Conservation (phyloP, 2,888 invertebrate genomes). For the Monochamus alternatus region DNA sequence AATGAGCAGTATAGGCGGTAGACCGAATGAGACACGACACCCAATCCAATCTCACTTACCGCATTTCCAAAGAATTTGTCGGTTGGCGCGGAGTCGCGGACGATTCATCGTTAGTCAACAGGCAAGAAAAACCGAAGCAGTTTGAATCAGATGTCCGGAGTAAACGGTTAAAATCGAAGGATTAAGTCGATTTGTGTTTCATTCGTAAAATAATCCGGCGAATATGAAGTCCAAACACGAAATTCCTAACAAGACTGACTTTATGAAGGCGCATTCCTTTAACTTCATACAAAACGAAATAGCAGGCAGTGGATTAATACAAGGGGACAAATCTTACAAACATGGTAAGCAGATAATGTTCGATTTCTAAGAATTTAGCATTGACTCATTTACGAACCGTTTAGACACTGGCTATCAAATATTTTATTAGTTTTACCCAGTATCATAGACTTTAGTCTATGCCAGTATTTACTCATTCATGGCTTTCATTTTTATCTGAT, state of each 20-base stretch:
- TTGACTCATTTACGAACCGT: constrained; percentile 7
- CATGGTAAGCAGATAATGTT: constrained; percentile 37
- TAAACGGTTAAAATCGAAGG: not conserved
- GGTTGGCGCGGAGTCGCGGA: constrained; percentile 26
- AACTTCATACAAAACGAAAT: constrained; percentile 63
- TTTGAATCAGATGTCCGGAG: constrained; percentile 9
- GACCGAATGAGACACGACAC: constrained; percentile 5
- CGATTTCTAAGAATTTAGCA: constrained; percentile 12
- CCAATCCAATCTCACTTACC: constrained; percentile 28
- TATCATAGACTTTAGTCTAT: no score
- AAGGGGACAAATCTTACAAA: constrained; percentile 52
- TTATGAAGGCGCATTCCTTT: constrained; percentile 59
- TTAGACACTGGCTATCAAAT: not conserved
- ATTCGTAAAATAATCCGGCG: not conserved
- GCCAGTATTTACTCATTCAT: no score
- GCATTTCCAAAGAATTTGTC: constrained; percentile 45
- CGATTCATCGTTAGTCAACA: not conserved
- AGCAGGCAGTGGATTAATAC: constrained; percentile 53
- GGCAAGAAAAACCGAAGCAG: not conserved
- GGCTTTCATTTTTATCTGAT: no score
- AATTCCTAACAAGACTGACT: constrained; percentile 58
- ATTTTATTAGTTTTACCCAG: no score
- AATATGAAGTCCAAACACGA: constrained; percentile 57
- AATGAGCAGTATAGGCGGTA: not conserved
- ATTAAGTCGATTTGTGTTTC: not conserved